phyloP scores from a whole-genome alignment of 1,140 invertebrate genomes.

The Panulirus ornatus region DNA sequence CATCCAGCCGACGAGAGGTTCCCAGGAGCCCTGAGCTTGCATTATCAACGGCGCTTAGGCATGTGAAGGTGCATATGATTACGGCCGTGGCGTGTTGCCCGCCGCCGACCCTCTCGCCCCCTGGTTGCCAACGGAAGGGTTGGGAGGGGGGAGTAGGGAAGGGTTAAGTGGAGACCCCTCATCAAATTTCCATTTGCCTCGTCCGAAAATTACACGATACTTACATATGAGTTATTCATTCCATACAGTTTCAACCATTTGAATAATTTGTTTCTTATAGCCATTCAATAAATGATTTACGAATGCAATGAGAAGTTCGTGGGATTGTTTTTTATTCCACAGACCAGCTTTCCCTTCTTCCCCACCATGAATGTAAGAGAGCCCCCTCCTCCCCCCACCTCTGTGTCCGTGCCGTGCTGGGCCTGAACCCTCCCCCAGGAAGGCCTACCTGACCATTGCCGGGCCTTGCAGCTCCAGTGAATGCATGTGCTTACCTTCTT shows the following conservation, averaged over 20 bases:
- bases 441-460: slow-evolving; percentile 54
- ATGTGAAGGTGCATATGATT: slow-evolving; percentile 63
- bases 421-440: slow-evolving; percentile 19
- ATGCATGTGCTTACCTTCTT: slow-evolving; percentile 52
- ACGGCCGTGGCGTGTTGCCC: slow-evolving; percentile 24
- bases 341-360: not conserved
- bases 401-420: not conserved
- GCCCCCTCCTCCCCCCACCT: not conserved
- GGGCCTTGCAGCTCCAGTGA: slow-evolving; percentile 46
- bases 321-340: not conserved
- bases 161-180: too few species aligned
- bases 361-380: not conserved
- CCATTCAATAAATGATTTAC: too few species aligned
- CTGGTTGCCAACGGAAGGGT: not conserved
- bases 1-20: slow-evolving; percentile 24
- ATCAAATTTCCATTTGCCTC: too few species aligned
- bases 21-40: slow-evolving; percentile 39
- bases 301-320: slow-evolving; percentile 7
- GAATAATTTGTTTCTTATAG: too few species aligned
- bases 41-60: slow-evolving; percentile 51
- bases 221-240: too few species aligned
- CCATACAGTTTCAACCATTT: too few species aligned
- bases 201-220: too few species aligned
- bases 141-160: not conserved
- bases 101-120: not conserved